Conservation (phyloP, 2,797 vertebrate genomes). For the Spinus pinus region DNA sequence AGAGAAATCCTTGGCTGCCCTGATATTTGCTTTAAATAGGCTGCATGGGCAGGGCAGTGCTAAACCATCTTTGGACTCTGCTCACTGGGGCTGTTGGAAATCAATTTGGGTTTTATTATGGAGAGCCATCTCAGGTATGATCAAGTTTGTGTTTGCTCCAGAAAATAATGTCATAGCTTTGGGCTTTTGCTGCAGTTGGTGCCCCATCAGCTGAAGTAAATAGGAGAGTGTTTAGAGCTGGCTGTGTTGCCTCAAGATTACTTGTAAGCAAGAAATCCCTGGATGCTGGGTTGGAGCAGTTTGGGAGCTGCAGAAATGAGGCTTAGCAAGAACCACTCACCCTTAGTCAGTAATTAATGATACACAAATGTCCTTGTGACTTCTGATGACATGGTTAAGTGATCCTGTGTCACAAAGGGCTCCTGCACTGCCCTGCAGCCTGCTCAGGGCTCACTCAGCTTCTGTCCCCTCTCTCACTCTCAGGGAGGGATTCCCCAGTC, state of each 20-base stretch:
- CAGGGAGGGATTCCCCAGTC: neutral
- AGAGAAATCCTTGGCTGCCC: neutral
- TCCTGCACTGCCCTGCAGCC: neutral
- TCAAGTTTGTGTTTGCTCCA: neutral
- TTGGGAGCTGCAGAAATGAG: neutral
- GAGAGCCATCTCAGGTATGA: neutral
- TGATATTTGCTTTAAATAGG: neutral
- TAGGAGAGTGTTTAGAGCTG: neutral
- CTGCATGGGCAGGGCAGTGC: neutral
- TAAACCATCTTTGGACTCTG: neutral
- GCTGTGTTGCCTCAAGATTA: neutral
- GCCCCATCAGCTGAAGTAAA: neutral
- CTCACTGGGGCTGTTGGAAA: neutral
- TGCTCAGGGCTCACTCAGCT: neutral
- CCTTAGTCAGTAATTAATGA: neutral
- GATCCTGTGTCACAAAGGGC: neutral
- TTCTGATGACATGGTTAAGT: neutral
- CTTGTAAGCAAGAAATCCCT: neutral
- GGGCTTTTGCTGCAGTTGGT: neutral
- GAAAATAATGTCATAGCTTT: neutral
- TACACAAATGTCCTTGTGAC: neutral
- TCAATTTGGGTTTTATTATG: neutral
- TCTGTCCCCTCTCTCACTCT: neutral
- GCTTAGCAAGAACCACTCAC: neutral
- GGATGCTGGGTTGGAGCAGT: neutral